Evolutionary conservation across 2,113 vertebrate genomes (phyloP).

Genomic region (Pleuronectes platessa): DNA sequence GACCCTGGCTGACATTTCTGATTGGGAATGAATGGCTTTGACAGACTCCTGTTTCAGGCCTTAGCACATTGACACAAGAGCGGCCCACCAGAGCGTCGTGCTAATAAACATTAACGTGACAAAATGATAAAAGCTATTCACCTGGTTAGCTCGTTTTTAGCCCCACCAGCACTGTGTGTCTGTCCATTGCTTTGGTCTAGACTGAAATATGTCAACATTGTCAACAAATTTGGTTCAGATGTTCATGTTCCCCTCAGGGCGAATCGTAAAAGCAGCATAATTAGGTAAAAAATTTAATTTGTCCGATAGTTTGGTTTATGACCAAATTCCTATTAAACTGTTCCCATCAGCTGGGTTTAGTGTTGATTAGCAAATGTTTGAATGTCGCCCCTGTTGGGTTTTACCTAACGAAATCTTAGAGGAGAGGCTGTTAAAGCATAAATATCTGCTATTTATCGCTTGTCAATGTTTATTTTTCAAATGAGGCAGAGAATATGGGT

Average conservation of each 20-base stretch:
- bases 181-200: not conserved
- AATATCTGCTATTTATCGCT: too few relatives aligned
- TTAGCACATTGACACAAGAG: slow-evolving; percentile 6
- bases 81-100: not conserved
- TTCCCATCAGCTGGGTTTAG: not conserved
- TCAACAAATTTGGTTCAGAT: not conserved
- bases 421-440: too few relatives aligned
- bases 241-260: not conserved
- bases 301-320: not conserved
- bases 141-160: not conserved
- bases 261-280: not conserved
- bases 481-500: too few relatives aligned
- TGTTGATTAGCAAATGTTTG: not conserved
- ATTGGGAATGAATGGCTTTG: slow-evolving; percentile 41
- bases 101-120: slow-evolving; percentile 18
- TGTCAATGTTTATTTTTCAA: too few relatives aligned
- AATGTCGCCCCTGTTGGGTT: not conserved
- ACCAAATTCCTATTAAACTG: not conserved
- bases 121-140: not conserved
- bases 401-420: not conserved
- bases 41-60: slow-evolving; percentile 34
- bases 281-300: not conserved
- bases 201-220: not conserved
- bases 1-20: slow-evolving; percentile 36
- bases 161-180: not conserved